These are phyloP conservation scores for Caradrina clavipalpis DNA, from an alignment of 2,888 invertebrate species.

Conservation along the genomic window DNA sequence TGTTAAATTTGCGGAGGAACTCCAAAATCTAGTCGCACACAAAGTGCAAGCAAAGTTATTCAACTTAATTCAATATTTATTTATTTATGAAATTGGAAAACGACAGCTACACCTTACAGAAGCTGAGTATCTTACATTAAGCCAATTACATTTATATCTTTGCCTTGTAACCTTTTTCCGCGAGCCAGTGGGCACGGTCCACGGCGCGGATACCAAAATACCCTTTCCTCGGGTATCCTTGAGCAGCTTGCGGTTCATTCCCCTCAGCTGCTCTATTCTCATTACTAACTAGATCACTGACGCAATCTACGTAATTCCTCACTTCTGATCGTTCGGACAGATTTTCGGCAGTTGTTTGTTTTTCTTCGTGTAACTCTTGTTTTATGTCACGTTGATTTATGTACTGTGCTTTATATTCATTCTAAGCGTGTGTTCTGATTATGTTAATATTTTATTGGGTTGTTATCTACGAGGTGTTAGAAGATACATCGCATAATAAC, in stretches of 20 bases:
- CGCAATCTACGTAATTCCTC: conserved; percentile 40
- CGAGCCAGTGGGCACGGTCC: conserved; percentile 28
- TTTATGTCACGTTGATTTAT: conserved; percentile 1
- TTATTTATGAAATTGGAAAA: too few relatives aligned
- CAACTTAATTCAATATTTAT: too few relatives aligned
- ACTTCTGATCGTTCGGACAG: conserved; percentile 20
- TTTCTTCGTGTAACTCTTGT: background rate
- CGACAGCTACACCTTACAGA: too few relatives aligned
- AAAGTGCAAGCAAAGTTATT: too few relatives aligned
- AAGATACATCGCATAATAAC: too few relatives aligned
- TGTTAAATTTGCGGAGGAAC: too few relatives aligned
- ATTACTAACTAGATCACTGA: conserved; percentile 51
- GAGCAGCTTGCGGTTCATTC: conserved; percentile 50
- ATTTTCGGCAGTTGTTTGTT: background rate
- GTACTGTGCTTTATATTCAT: background rate
- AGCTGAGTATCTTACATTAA: too few relatives aligned
- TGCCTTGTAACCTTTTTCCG: background rate
- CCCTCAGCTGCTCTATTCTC: conserved; percentile 40
- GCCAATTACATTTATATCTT: too few relatives aligned
- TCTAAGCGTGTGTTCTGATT: background rate
- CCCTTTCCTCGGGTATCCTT: conserved; percentile 46
- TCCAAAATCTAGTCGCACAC: too few relatives aligned
- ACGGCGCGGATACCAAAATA: conserved; percentile 41
- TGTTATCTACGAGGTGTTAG: too few relatives aligned
- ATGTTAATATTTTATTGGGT: background rate